Base-by-base conservation (phyloP, 2,113 vertebrate species). In the Anthoscopus minutus region DNA sequence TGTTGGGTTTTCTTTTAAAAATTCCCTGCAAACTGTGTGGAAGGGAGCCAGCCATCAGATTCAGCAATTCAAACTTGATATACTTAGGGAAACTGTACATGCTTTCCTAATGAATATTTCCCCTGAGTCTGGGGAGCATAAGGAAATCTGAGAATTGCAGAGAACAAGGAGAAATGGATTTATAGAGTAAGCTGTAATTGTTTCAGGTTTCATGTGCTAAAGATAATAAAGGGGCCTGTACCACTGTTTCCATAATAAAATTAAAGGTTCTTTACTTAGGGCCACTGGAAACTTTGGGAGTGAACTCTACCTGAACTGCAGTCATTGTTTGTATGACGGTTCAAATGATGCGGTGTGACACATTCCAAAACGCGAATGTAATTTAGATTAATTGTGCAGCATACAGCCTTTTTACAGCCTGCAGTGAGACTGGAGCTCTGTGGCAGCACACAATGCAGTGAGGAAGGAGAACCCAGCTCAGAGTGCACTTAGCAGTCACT, bases 321-420 rank as follows among this genome's bases (percentile, higher is more conserved):
- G 57, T 21, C 91, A 78, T 50, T 79, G 78, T 85, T 77, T 88
- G 56, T 47, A 30, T 35, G 48, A 93, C 18, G 62, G 85, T 48
- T 85, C 72, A 74, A 92, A 66, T 28, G 66, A 92, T 80, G 33
- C n/a, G 4, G 13, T 13, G 70, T 96, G 94, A 81, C 94, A 93
- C 18, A 51, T 66, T 80, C 89, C 64, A 44, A 94, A 90, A 88
- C 0, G 37, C 17, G 1, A 40, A 10, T 7, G 6, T 89, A 92
- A 96, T 96, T 94, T 71, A 82, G 70, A 97, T 94, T 96, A 96
- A 96, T 94, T 94, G 91, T 42, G 24, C 89, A 85, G 74, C 87
- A 54, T 10, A 5, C 11, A 53, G 87, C 82, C 88, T 90, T 92
- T 80, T 79, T 16, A 53, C 38, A 91, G 82, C 69, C 84, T 66